A percentile compares a stretch with the other conserved stretches of the same genome.
Conservation (phyloP, 2,888 invertebrate species). For the Epinotia ramella region DNA sequence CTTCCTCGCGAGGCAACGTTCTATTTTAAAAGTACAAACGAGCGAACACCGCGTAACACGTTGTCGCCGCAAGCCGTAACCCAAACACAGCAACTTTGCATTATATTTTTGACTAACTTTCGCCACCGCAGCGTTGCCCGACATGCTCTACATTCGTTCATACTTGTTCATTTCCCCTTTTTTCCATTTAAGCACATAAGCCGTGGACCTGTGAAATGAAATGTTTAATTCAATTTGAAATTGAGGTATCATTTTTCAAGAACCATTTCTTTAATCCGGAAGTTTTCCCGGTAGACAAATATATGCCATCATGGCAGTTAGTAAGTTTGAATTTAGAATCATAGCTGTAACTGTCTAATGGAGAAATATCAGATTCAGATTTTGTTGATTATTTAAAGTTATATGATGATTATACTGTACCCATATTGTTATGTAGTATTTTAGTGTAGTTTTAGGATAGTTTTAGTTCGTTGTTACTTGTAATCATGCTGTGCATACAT, state of each 20-base stretch:
- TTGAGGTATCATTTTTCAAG: background rate
- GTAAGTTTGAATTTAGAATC: no score
- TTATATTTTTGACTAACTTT: slow-evolving; percentile 41
- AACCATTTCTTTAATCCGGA: background rate
- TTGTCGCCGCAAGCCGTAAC: slow-evolving; percentile 28
- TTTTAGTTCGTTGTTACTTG: no score
- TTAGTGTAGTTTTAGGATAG: no score
- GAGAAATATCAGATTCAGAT: no score
- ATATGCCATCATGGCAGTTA: no score
- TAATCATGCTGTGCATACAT: no score
- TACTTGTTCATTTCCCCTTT: slow-evolving; percentile 29
- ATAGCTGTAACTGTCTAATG: no score
- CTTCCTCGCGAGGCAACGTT: slow-evolving; percentile 2
- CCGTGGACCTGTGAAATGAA: slow-evolving; percentile 16
- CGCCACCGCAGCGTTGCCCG: slow-evolving; percentile 25
- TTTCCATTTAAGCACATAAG: slow-evolving; percentile 11
- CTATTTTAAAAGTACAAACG: slow-evolving; percentile 32
- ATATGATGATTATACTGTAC: no score
- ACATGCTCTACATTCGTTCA: slow-evolving; percentile 32
- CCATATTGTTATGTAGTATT: no score
- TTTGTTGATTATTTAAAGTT: no score
- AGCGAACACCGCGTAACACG: slow-evolving; percentile 29
- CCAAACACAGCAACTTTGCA: slow-evolving; percentile 30
- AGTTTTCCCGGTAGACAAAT: no score
- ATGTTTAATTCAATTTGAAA: slow-evolving; percentile 11